phyloP scores from a whole-genome alignment of 2,888 invertebrate genomes.

The Chaetogeoica ovagalla region DNA sequence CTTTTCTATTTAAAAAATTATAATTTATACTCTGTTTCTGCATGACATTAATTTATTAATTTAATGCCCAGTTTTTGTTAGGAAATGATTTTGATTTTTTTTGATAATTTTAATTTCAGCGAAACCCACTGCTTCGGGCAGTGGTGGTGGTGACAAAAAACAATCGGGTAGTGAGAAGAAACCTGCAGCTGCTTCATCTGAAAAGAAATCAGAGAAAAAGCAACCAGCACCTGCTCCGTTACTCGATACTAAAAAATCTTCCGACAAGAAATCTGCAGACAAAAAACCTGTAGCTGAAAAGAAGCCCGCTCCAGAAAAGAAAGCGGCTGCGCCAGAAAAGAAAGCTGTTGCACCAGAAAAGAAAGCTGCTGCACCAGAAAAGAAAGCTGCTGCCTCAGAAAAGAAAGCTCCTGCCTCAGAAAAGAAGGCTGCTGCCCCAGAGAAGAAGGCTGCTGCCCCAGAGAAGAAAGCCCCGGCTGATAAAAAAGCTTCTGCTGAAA shows the following conservation, averaged over 20 bases:
- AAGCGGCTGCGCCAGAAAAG: constrained; percentile 57
- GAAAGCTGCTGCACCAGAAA: constrained; percentile 61
- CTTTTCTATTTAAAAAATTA: too few species aligned
- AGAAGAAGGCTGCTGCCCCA: constrained; percentile 58
- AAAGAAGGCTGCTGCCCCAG: constrained; percentile 60
- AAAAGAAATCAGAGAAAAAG: constrained; percentile 54
- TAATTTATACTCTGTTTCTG: too few species aligned
- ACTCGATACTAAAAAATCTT: constrained; percentile 62
- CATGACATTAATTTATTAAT: too few species aligned
- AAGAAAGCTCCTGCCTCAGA: constrained; percentile 56
- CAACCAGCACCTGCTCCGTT: constrained; percentile 55
- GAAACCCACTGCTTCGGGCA: constrained; percentile 47
- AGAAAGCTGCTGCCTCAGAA: constrained; percentile 59
- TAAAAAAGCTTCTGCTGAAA: constrained; percentile 58
- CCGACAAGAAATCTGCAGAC: constrained; percentile 61
- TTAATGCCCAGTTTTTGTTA: too few species aligned
- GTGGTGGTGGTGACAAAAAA: constrained; percentile 49
- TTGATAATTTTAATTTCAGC: constrained; percentile 9
- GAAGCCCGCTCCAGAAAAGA: constrained; percentile 56
- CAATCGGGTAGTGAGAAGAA: constrained; percentile 53
- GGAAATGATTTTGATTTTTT: too few species aligned
- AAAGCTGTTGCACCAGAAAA: constrained; percentile 60
- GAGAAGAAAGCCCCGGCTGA: constrained; percentile 61
- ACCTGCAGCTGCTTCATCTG: constrained; percentile 53
- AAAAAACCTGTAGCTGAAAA: constrained; percentile 61